Evolutionary conservation across 1,140 invertebrate species (phyloP), one percentile per base, ranked within the genome.

Genomic region (Drosophila sp.): DNA sequence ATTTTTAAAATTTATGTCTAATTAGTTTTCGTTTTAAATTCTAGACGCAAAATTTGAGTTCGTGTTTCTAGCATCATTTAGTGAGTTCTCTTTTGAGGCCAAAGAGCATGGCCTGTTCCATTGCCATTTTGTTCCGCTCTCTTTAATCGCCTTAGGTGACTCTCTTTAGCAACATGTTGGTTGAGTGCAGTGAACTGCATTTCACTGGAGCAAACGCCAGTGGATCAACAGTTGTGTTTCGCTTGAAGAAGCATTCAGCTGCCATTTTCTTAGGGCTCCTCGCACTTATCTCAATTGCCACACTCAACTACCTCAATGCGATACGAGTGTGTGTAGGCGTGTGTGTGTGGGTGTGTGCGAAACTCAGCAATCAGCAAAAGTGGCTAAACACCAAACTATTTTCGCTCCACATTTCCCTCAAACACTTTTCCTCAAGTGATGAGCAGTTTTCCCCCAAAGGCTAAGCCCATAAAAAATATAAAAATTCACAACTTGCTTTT

Each of bases 121-220:
- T 33, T 80, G 1, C 74, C 84, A 89, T 5, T 7, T 4, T 30
- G 60, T 80, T 65, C 77, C 84, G 35, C 76, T 69, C 79, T 81
- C 77, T 40, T 0, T 41, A 11, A 33, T 6, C 27, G 25, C 38
- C 55, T 35, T 7, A 3, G 2, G 29, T 29, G 41, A 58, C 66
- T 66, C 76, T 79, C 76, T 5, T 63, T 77, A 23, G 84, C 80
- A 89, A 89, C 80, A 89, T 87, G 84, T 83, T 89, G 72, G 40
- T 5, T 35, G 10, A n/a, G 4, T 77, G 74, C 74, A 76, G 5
- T 63, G 11, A 30, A 60, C 11, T 76, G 74, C 73, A 70, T 64
- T 69, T 41, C 23, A 3, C 29, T 63, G 41, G 10, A 35, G 33
- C 33, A 35, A 35, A 35, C 62, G n/a, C 25, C 3, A 3, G n/a